Conservation (phyloP, 2,888 invertebrate genomes). For the Crossocerus cetratus region DNA sequence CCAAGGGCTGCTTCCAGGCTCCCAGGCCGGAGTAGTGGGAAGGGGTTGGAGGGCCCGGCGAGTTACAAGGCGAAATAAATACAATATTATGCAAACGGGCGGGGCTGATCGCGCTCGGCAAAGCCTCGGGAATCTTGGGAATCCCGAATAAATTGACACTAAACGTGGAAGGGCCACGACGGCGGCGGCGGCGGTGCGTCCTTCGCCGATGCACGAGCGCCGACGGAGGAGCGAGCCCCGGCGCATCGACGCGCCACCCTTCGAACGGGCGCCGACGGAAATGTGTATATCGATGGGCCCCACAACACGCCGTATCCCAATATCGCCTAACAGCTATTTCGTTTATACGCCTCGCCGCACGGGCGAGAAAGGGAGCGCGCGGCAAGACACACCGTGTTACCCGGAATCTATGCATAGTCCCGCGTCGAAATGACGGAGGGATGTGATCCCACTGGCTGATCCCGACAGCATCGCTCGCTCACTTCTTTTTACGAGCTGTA, state of each 20-base stretch:
- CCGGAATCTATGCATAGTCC: slow-evolving; percentile 67
- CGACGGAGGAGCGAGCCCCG: slow-evolving; percentile 22
- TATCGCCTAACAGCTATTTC: slow-evolving; percentile 75
- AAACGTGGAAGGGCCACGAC: slow-evolving; percentile 69
- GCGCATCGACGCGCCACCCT: slow-evolving; percentile 32
- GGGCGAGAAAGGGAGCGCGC: slow-evolving; percentile 27
- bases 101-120: slow-evolving; percentile 73
- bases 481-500: slow-evolving; percentile 6
- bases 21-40: neutral
- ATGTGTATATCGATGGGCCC: slow-evolving; percentile 64
- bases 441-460: slow-evolving; percentile 14
- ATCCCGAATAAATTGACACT: slow-evolving; percentile 78
- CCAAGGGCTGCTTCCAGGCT: slow-evolving; percentile 16
- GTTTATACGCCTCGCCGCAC: slow-evolving; percentile 63
- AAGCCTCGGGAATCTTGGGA: slow-evolving; percentile 76
- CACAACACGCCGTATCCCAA: slow-evolving; percentile 70
- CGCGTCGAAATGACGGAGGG: slow-evolving; percentile 48
- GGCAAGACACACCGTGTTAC: slow-evolving; percentile 39
- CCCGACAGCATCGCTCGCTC: slow-evolving; percentile 3
- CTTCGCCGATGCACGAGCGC: slow-evolving; percentile 35
- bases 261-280: slow-evolving; percentile 42
- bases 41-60: slow-evolving; percentile 46
- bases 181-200: slow-evolving; percentile 21
- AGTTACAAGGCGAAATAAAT: slow-evolving; percentile 77
- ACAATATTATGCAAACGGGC: slow-evolving; percentile 77